Conservation (phyloP, 2,113 vertebrate species). For the Ctenomys sociabilis region DNA sequence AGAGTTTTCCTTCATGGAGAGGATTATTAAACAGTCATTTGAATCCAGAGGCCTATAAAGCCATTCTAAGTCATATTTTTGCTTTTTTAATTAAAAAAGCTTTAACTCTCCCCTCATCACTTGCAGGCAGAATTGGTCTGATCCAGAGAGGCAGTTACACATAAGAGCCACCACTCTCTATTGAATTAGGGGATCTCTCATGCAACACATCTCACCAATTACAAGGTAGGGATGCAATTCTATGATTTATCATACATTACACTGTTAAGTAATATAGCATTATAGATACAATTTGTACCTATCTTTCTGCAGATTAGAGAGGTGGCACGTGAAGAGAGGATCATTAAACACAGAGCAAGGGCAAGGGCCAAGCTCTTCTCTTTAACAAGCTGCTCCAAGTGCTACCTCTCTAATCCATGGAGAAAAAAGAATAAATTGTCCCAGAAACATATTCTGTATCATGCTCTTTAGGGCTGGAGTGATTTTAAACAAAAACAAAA, state of each 20-base stretch:
- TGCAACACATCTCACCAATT: conserved; percentile 88
- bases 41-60: conserved; percentile 73
- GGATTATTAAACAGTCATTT: conserved; percentile 60
- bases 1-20: background rate
- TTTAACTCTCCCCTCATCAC: conserved; percentile 83
- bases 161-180: conserved; percentile 86
- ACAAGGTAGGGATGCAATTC: conserved; percentile 89
- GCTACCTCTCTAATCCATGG: conserved; percentile 87
- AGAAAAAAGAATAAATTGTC: conserved; percentile 87
- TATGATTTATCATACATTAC: conserved; percentile 91
- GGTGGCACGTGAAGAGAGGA: conserved; percentile 88
- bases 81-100: conserved; percentile 82
- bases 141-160: conserved; percentile 86
- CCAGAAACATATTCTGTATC: conserved; percentile 82
- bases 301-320: conserved; percentile 89
- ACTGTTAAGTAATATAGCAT: conserved; percentile 91
- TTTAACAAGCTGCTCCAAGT: conserved; percentile 90
- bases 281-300: conserved; percentile 91
- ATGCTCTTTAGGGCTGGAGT: conserved; percentile 67
- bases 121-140: conserved; percentile 83
- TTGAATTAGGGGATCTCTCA: conserved; percentile 88
- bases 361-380: conserved; percentile 89
- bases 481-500: conserved; percentile 44
- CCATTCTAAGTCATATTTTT: conserved; percentile 79
- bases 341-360: conserved; percentile 89